A percentile compares a stretch with the other conserved stretches of the same genome.
Evolutionary conservation across 2,113 vertebrate genomes (phyloP).

Genomic region (Leptosomus discolor): DNA sequence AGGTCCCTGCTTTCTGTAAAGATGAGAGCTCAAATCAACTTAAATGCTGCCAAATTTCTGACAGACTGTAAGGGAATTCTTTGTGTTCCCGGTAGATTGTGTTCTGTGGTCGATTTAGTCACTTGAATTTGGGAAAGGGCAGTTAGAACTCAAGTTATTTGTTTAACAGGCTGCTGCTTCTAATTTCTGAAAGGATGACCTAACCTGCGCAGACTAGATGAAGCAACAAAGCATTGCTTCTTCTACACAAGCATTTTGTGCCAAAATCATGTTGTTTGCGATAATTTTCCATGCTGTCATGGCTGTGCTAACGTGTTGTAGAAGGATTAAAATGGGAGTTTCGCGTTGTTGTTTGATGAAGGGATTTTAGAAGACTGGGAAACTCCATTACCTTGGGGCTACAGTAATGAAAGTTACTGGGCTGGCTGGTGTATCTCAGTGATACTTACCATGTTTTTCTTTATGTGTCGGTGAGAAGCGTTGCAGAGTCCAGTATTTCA

Average conservation of each 20-base stretch:
- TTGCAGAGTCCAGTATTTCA: background rate
- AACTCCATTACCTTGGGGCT: background rate
- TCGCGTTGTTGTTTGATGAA: background rate
- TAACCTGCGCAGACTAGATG: background rate
- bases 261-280: background rate
- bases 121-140: background rate
- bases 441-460: background rate
- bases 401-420: background rate
- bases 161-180: background rate
- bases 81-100: background rate
- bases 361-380: background rate
- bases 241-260: background rate
- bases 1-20: background rate
- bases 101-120: background rate
- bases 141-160: background rate
- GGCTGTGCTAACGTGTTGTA: background rate
- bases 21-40: background rate
- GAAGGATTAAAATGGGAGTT: background rate
- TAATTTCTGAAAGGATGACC: background rate
- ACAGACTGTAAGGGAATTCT: background rate
- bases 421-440: background rate
- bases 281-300: background rate
- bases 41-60: background rate
- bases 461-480: background rate
- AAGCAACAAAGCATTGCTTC: background rate